phyloP scores from a whole-genome alignment of 2,797 vertebrate species.

The Pelochelys cantorii region DNA sequence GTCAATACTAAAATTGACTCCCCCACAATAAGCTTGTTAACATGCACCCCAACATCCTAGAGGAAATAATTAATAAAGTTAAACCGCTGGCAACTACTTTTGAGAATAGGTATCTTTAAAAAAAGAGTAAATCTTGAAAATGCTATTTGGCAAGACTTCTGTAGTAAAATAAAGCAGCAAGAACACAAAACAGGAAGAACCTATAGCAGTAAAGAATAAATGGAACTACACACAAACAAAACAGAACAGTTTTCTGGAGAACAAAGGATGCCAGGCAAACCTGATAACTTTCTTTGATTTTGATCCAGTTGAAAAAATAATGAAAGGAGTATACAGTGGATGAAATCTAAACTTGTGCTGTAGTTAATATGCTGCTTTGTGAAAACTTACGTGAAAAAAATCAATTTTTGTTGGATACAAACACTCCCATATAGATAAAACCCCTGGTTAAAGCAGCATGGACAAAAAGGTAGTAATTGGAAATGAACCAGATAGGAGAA shows the following conservation, averaged over 20 bases:
- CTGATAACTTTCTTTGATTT: constrained; percentile 49
- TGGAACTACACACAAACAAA: background rate
- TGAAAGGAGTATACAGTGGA: background rate
- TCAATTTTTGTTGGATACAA: background rate
- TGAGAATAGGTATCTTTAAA: background rate
- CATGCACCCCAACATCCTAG: background rate
- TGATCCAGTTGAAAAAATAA: constrained; percentile 20
- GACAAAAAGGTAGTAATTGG: background rate
- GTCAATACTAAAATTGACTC: background rate
- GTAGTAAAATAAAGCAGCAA: background rate
- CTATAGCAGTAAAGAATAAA: background rate
- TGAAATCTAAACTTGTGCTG: constrained; percentile 48
- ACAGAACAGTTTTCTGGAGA: constrained; percentile 40
- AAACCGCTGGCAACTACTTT: background rate
- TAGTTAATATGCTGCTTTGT: constrained; percentile 51
- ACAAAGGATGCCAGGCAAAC: constrained; percentile 19
- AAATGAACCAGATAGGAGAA: background rate
- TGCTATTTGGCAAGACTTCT: background rate
- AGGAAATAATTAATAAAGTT: background rate
- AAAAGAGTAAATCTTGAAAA: background rate
- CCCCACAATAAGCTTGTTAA: background rate
- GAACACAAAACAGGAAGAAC: background rate
- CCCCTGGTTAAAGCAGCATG: background rate
- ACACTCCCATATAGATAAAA: background rate
- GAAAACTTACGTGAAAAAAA: constrained; percentile 27